Conservation (phyloP, 2,888 invertebrate genomes). For the Callyntrura sp. region DNA sequence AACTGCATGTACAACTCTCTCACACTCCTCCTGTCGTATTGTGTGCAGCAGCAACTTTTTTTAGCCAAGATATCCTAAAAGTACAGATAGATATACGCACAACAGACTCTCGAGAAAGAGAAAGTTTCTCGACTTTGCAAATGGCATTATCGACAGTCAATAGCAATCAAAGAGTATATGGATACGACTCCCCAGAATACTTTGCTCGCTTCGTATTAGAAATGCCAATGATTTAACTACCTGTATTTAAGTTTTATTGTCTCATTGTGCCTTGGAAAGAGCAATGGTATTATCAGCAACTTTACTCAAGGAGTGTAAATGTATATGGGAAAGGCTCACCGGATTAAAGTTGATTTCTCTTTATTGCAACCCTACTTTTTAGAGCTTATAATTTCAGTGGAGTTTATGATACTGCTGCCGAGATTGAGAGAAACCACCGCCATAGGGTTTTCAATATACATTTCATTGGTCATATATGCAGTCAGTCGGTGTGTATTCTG, state of each 20-base stretch:
- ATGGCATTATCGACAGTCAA: constrained; percentile 38
- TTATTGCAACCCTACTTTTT: background rate
- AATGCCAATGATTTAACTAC: constrained; percentile 31
- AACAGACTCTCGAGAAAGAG: background rate
- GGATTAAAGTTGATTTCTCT: constrained; percentile 27
- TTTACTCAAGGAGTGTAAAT: background rate
- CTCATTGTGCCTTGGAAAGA: background rate
- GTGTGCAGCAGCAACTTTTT: constrained; percentile 16
- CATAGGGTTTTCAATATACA: too few species aligned
- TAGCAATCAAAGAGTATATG: constrained; percentile 11
- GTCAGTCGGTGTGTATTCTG: background rate
- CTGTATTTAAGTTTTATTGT: too few species aligned
- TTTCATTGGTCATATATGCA: background rate
- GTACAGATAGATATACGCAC: too few species aligned
- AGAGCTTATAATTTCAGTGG: background rate
- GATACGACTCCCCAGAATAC: background rate
- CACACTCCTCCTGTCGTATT: constrained; percentile 6
- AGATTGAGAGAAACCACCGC: background rate
- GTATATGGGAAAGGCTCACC: background rate
- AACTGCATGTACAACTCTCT: background rate
- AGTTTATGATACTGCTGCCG: background rate
- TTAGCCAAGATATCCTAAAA: too few species aligned
- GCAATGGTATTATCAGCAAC: constrained; percentile 7
- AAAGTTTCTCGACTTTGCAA: background rate
- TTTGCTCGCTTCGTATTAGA: background rate